Conservation (phyloP, 2,113 vertebrate species). For the Orthonyx spaldingii region DNA sequence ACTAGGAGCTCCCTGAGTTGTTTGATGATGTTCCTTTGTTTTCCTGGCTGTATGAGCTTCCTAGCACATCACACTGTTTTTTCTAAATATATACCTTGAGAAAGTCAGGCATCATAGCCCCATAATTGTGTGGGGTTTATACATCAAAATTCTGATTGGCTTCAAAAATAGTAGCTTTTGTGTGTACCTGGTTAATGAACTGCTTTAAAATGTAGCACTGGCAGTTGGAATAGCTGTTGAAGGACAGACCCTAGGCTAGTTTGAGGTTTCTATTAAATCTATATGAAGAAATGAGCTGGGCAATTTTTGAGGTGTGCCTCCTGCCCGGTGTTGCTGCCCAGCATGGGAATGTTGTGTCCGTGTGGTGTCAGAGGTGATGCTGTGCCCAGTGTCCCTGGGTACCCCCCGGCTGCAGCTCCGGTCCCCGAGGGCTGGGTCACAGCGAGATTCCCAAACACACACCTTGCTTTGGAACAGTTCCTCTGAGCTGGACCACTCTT, state of each 20-base stretch:
- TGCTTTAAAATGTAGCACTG: neutral
- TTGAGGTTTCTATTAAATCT: neutral
- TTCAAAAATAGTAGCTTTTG: neutral
- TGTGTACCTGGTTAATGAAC: neutral
- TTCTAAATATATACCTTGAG: neutral
- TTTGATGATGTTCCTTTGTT: neutral
- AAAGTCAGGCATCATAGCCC: neutral
- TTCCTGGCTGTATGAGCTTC: neutral
- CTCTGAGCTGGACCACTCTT: neutral
- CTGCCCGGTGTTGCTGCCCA: neutral
- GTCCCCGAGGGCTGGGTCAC: fast-evolving
- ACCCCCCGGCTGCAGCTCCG: fast-evolving
- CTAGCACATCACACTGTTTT: neutral
- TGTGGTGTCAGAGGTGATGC: fast-evolving
- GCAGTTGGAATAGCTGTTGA: neutral
- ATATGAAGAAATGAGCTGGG: neutral
- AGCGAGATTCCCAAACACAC: fast-evolving
- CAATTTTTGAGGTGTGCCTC: fast-evolving
- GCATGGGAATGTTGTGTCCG: neutral
- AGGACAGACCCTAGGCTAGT: no score
- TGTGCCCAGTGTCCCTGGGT: neutral
- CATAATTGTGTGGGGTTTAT: neutral
- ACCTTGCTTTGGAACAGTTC: neutral
- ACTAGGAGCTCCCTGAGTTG: neutral
- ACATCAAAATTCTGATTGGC: neutral